Evolutionary conservation across 30 jellyfish, hydroid and myxozoan species (phyloP).

Genomic region (Mastigias papua): DNA sequence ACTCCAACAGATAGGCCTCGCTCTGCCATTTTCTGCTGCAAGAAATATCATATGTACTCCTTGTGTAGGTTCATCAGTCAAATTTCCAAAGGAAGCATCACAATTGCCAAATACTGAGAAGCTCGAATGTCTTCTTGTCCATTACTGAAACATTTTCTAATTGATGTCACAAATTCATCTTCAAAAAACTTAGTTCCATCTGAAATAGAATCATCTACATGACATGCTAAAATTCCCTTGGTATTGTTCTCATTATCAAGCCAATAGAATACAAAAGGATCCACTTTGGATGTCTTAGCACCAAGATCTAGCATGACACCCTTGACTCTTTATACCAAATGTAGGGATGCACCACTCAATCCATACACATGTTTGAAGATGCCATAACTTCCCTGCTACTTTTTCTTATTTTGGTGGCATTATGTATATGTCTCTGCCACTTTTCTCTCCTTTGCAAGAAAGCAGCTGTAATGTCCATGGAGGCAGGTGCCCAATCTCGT

Average conservation of each 20-base stretch:
- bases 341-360: neutral
- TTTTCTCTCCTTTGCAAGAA: neutral
- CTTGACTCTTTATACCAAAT: neutral
- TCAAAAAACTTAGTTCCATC: neutral
- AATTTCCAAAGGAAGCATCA: neutral
- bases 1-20: neutral
- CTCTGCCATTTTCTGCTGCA: neutral
- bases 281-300: neutral
- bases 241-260: neutral
- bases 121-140: neutral
- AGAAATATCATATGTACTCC: neutral
- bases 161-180: neutral
- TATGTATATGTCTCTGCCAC: neutral
- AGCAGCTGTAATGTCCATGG: neutral
- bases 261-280: neutral
- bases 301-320: neutral
- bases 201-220: neutral
- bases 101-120: neutral
- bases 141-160: neutral
- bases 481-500: neutral
- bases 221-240: neutral
- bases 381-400: neutral
- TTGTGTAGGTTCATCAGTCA: neutral
- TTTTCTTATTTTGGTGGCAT: neutral
- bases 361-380: neutral